Base-by-base conservation (phyloP, 2,888 invertebrate genomes). In the Brachyptera putata region DNA sequence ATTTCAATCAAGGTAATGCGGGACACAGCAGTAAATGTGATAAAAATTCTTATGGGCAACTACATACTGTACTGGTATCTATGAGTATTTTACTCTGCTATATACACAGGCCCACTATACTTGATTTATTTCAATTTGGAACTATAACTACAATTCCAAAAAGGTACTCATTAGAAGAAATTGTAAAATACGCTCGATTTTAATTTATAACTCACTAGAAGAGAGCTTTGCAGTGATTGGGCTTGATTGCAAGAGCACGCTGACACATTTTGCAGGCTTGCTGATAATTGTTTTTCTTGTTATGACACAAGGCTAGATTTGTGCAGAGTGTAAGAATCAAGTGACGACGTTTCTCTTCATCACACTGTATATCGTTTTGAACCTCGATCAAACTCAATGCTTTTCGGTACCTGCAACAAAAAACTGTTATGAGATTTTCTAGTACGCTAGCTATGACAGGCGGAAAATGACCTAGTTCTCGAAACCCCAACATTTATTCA, bases 261-360 rank as follows among this genome's bases (percentile, higher is more conserved):
- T 24, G 21, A 24, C 46, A 22, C 1, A 46, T 46, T 11, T 46
- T 46, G 9, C 21, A n/a, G 24, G 46, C 46, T 7, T 24, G 46
- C 21, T n/a, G n/a, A 24, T 22, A 24, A n/a, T 46, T 24, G 1
- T 24, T 22, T 9, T 5, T 46, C 46, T 46, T 34, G 62, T 86
- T 84, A 65, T 84, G 84, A 69, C 87, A 86, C 39, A 89, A 75
- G 9, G 86, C 84, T 46, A 90, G 74, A 76, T 93, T 93, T 3
- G 81, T 79, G 67, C 86, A 86, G 0, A 91, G 72, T 65, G 83
- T 86, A 13, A 83, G 74, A 1, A 91, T 74, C 62, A 86, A 72
- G 50, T 79, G 77, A 58, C 83, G 82, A 69, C 85, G 84, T 64
- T 79, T 76, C 0, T 72, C 69, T 71, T 89, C 85, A 62, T 90